phyloP scores from a whole-genome alignment of 2,888 invertebrate genomes.

The Rhopalosiphum nymphaeae region DNA sequence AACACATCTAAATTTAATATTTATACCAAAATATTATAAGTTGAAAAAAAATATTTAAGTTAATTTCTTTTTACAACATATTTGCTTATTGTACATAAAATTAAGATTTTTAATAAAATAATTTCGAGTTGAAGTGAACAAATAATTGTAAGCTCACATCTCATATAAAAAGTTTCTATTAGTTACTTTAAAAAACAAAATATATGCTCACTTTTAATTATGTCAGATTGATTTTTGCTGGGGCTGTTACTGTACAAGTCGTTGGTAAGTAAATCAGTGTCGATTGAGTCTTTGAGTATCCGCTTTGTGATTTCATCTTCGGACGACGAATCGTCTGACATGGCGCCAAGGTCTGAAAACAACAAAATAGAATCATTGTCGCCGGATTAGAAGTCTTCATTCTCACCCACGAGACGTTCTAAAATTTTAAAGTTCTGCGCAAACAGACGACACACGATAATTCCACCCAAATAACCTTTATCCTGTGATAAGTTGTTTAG shows the following conservation, averaged over 20 bases:
- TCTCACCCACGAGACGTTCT: not conserved
- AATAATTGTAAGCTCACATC: not conserved
- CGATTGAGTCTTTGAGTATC: conserved; percentile 52
- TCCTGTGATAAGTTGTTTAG: not conserved
- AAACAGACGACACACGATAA: not conserved
- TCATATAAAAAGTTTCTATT: not conserved
- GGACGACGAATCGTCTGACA: conserved; percentile 51
- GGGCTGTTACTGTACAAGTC: conserved; percentile 35
- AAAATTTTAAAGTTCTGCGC: not conserved
- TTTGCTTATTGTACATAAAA: not conserved
- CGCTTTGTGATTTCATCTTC: conserved; percentile 53
- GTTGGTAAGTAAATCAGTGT: conserved; percentile 40
- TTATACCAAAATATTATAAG: not conserved
- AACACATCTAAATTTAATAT: not conserved
- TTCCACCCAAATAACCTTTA: not conserved
- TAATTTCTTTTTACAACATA: not conserved
- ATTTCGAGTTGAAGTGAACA: not conserved
- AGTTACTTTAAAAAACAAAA: not conserved
- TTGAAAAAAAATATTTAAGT: not conserved
- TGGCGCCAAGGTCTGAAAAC: not conserved
- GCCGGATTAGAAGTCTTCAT: not conserved
- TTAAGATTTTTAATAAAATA: not conserved
- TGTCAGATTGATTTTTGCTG: not conserved
- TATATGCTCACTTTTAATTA: conserved; percentile 2
- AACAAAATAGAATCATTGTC: not conserved